These are phyloP conservation scores for Theonella swinhoei DNA, from an alignment of 37 sponge, comb jelly and placozoan genomes.

Conservation along the genomic window DNA sequence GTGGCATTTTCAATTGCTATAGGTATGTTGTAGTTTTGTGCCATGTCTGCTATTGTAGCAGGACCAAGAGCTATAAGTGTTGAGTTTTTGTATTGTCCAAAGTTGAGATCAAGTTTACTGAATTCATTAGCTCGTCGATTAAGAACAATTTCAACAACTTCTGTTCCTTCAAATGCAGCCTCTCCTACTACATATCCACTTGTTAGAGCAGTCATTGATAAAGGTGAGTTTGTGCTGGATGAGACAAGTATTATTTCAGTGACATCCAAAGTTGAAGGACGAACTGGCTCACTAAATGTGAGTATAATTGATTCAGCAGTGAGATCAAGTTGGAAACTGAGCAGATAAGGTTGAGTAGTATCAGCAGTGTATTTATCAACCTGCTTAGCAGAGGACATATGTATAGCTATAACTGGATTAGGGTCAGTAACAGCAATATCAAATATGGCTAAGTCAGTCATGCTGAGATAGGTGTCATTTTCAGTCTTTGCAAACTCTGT, in stretches of 20 bases:
- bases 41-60: constrained; percentile 75
- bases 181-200: constrained; percentile 44
- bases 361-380: constrained; percentile 66
- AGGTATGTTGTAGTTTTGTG: constrained; percentile 57
- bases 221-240: background rate
- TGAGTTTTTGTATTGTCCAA: constrained; percentile 37
- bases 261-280: constrained; percentile 73
- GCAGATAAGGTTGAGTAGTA: constrained; percentile 61
- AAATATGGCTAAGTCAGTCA: constrained; percentile 44
- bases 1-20: constrained; percentile 35
- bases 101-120: constrained; percentile 58
- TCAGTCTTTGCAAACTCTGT: constrained; percentile 74
- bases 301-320: constrained; percentile 55
- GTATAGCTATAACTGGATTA: constrained; percentile 59
- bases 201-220: background rate
- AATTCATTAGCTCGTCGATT: constrained; percentile 46
- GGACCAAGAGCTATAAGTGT: constrained; percentile 66
- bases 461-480: constrained; percentile 67
- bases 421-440: constrained; percentile 75
- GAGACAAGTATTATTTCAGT: constrained; percentile 65
- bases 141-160: constrained; percentile 31
- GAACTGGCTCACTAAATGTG: constrained; percentile 81
- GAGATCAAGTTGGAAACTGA: constrained; percentile 61
- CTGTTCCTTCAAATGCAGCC: constrained; percentile 49
- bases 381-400: constrained; percentile 40